These are phyloP conservation scores for Zootoca vivipara DNA, from an alignment of 2,113 vertebrate genomes.

Conservation along the genomic window DNA sequence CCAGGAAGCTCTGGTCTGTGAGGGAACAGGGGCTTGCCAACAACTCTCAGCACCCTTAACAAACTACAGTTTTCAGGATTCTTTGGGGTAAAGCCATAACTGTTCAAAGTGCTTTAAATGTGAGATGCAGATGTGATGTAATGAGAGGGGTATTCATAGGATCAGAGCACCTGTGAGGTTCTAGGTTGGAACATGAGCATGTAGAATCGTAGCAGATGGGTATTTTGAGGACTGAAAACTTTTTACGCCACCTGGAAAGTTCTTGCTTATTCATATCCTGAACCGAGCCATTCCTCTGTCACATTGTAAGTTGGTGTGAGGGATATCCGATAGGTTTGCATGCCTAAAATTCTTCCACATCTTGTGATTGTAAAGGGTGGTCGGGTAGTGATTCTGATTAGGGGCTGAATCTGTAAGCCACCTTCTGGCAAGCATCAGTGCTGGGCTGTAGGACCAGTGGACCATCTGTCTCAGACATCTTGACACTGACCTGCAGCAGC, in stretches of 20 bases:
- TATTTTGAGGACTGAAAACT: not conserved
- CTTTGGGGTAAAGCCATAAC: no score
- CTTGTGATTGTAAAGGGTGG: not conserved
- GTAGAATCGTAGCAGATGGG: not conserved
- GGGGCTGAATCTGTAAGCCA: no score
- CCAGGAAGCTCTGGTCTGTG: no score
- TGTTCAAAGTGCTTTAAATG: no score
- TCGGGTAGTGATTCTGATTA: no score
- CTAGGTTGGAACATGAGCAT: not conserved
- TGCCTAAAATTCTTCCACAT: not conserved
- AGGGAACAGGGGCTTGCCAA: no score
- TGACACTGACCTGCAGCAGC: no score
- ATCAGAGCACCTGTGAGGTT: not conserved
- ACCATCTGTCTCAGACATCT: not conserved
- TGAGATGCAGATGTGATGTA: no score
- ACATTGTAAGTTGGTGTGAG: not conserved
- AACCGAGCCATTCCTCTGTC: not conserved
- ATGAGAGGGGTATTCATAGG: not conserved
- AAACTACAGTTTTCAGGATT: no score
- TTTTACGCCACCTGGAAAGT: not conserved
- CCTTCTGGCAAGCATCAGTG: no score
- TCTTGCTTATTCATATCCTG: not conserved
- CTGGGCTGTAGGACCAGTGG: not conserved
- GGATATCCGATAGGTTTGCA: not conserved
- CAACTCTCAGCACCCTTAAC: no score